Conservation (phyloP, 2,113 vertebrate species). For the Brachypteracias leptosomus region DNA sequence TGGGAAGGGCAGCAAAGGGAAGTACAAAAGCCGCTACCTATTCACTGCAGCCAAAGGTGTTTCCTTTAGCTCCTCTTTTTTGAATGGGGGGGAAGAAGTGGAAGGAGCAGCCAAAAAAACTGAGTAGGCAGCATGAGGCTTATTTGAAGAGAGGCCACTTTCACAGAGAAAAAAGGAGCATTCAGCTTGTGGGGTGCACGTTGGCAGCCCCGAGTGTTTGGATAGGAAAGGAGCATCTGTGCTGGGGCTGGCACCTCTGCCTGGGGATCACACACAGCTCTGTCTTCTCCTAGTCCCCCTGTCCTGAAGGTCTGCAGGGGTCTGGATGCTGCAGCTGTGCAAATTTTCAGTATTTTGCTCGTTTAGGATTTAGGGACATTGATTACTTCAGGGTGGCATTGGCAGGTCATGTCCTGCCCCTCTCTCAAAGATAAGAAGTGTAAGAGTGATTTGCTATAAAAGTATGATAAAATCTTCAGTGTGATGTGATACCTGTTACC, state of each 20-base stretch:
- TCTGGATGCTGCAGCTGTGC: neutral
- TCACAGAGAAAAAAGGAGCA: neutral
- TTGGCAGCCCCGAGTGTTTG: accelerated
- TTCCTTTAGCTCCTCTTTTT: slow-evolving; percentile 42
- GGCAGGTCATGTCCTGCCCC: neutral
- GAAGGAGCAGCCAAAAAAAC: neutral
- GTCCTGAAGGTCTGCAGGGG: neutral
- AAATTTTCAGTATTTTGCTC: neutral
- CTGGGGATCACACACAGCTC: neutral
- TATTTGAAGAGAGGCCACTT: neutral
- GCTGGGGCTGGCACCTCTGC: neutral
- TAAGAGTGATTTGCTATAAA: neutral
- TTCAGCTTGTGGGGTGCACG: accelerated
- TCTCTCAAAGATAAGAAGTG: neutral
- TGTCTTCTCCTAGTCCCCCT: neutral
- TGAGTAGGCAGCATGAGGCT: neutral
- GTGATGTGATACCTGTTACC: neutral
- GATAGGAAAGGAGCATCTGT: neutral
- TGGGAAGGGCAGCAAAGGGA: slow-evolving; percentile 30
- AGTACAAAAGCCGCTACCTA: neutral
- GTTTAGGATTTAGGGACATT: neutral
- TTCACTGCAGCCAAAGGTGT: slow-evolving; percentile 31
- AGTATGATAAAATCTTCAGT: neutral
- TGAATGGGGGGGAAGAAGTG: neutral
- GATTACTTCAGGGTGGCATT: neutral